These are phyloP conservation scores for Piprites chloris DNA, from an alignment of 2,113 vertebrate genomes.

Conservation along the genomic window DNA sequence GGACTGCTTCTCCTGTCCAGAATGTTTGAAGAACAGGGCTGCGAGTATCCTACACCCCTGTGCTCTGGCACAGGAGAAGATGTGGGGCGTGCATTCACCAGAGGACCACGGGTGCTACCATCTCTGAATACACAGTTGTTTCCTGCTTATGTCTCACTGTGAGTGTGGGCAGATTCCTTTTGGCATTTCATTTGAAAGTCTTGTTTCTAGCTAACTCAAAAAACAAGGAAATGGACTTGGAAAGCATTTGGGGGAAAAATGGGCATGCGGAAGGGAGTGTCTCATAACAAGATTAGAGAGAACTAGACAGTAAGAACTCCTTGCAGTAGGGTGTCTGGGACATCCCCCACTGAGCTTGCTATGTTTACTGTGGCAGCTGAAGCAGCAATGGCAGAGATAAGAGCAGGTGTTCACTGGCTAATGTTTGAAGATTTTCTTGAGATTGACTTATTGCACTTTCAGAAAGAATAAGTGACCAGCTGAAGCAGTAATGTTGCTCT, in stretches of 20 bases:
- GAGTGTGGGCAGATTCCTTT: background rate
- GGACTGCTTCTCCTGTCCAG: background rate
- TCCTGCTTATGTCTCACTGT: background rate
- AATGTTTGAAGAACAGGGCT: background rate
- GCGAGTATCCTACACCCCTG: rapidly evolving
- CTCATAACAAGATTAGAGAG: background rate
- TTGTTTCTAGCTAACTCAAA: background rate
- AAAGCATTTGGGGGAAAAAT: background rate
- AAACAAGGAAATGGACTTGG: background rate
- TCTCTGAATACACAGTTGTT: background rate
- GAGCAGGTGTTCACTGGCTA: background rate
- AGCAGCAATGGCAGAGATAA: background rate
- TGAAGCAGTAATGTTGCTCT: background rate
- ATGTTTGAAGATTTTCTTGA: background rate
- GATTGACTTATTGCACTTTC: background rate
- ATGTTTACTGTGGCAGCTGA: background rate
- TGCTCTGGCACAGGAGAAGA: background rate
- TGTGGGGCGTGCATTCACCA: rapidly evolving
- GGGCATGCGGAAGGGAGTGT: background rate
- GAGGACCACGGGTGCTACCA: background rate
- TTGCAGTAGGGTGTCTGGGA: background rate
- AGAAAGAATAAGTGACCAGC: background rate
- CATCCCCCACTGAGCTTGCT: background rate
- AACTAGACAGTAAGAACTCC: background rate
- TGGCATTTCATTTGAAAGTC: background rate